These are phyloP conservation scores for Accipiter cooperii DNA, from an alignment of 2,113 vertebrate genomes.

Conservation along the genomic window DNA sequence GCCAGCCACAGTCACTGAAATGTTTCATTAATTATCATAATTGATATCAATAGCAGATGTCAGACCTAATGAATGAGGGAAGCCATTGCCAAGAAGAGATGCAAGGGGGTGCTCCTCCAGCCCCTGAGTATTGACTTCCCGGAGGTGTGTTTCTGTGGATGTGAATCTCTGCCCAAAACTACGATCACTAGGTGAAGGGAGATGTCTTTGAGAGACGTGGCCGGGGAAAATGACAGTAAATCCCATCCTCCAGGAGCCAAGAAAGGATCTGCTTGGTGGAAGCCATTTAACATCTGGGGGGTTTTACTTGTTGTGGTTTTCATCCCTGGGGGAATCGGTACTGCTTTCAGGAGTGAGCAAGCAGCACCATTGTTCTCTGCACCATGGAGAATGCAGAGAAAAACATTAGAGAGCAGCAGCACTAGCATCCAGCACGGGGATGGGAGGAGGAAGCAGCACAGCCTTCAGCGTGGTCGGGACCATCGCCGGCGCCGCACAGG, in stretches of 20 bases:
- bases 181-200: not conserved
- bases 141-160: not conserved
- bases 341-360: not conserved
- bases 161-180: not conserved
- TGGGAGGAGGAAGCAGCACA: not conserved
- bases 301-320: not conserved
- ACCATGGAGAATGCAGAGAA: accelerated
- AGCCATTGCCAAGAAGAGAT: not conserved
- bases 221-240: not conserved
- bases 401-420: not conserved
- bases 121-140: not conserved
- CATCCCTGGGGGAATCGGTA: no score
- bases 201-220: not conserved
- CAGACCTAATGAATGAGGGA: not conserved
- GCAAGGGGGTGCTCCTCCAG: not conserved
- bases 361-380: not conserved
- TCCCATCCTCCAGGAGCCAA: not conserved
- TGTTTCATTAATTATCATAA: not conserved
- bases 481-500: not conserved
- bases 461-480: not conserved
- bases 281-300: not conserved
- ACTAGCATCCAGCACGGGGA: not conserved
- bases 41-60: not conserved
- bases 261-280: not conserved
- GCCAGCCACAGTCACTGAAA: not conserved